Percentiles rank a stretch among this genome's conserved stretches.
Evolutionary conservation across 2,888 invertebrate genomes (phyloP).

Genomic region (Melinopterus prodromus): DNA sequence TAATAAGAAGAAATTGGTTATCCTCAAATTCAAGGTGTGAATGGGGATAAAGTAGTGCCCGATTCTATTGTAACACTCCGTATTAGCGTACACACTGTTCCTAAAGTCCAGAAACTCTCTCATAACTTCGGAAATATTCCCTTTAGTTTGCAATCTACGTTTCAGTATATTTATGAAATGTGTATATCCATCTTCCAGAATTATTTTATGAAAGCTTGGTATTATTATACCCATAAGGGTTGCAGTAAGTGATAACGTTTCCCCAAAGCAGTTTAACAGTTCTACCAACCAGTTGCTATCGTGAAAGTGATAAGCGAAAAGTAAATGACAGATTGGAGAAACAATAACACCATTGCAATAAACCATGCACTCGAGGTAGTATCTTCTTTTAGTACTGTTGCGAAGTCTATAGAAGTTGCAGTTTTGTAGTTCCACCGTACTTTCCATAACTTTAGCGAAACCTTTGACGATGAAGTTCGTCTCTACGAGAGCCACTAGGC

Average conservation of each 20-base stretch:
- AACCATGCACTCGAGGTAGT: not conserved
- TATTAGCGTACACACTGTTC: not conserved
- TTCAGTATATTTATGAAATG: not conserved
- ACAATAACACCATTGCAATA: not conserved
- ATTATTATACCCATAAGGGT: not conserved
- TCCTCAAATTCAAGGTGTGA: not conserved
- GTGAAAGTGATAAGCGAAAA: not conserved
- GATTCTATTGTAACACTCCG: not conserved
- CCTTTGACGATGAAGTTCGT: not conserved
- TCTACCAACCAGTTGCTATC: not conserved
- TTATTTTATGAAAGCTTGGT: not conserved
- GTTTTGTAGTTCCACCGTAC: not conserved
- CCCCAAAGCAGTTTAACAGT: not conserved
- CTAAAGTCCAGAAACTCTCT: not conserved
- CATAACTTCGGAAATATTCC: not conserved
- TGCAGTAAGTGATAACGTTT: not conserved
- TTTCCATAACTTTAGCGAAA: not conserved
- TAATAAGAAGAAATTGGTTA: not conserved
- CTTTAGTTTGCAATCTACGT: not conserved
- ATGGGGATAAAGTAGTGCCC: not conserved
- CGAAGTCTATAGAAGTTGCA: not conserved
- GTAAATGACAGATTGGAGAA: not conserved
- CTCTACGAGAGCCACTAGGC: not conserved
- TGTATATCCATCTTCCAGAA: not conserved
- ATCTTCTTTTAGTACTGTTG: not conserved